Conservation (phyloP, 2,888 invertebrate species). For the Chydorus sphaericus region DNA sequence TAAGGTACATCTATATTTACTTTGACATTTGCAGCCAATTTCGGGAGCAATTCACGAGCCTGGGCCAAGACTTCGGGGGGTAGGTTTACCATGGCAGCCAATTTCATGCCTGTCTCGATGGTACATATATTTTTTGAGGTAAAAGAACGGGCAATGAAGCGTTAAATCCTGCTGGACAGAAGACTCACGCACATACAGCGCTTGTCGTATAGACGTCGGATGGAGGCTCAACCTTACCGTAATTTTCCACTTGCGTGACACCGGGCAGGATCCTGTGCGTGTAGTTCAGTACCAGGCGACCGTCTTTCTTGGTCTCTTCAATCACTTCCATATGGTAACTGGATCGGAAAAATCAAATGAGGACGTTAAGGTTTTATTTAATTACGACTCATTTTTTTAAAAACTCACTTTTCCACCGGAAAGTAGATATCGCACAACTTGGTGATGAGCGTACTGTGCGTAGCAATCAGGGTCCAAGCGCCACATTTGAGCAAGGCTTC, state of each 20-base stretch:
- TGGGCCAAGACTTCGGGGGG: not conserved
- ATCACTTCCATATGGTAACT: conserved; percentile 37
- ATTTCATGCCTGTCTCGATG: conserved; percentile 1
- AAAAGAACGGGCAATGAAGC: not conserved
- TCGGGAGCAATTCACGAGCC: not conserved
- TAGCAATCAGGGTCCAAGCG: conserved; percentile 50
- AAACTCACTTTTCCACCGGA: conserved; percentile 56
- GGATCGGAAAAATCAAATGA: too few species aligned
- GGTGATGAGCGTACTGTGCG: conserved; percentile 51
- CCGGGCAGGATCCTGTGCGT: conserved; percentile 47
- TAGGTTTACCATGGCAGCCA: not conserved
- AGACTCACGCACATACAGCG: not conserved
- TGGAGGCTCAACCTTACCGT: conserved; percentile 34
- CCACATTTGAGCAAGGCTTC: conserved; percentile 48
- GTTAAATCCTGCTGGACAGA: not conserved
- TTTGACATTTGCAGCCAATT: not conserved
- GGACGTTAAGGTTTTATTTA: too few species aligned
- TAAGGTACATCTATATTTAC: not conserved
- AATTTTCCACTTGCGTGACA: conserved; percentile 41
- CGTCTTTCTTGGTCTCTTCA: conserved; percentile 18
- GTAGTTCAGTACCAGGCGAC: conserved; percentile 35
- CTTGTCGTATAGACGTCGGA: not conserved
- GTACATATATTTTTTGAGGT: too few species aligned
- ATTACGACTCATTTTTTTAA: conserved; percentile 8
- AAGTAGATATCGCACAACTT: conserved; percentile 46